Conservation (phyloP, 2,797 vertebrate genomes). For the Hippopotamyrus pictus region DNA sequence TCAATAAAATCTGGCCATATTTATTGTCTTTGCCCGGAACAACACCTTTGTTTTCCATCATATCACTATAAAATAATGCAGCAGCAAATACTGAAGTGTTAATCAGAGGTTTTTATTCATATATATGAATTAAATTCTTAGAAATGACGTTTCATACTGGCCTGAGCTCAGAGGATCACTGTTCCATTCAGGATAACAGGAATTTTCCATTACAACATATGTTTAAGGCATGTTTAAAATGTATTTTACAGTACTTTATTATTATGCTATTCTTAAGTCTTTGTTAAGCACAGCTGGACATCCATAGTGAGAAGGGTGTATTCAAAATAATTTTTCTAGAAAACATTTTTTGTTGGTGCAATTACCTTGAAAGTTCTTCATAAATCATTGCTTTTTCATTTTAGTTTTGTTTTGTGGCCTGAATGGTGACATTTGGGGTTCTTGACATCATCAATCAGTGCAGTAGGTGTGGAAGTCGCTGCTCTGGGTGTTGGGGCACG, state of each 20-base stretch:
- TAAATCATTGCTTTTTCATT: neutral
- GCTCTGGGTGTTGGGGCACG: neutral
- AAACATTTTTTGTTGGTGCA: neutral
- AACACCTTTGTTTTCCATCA: neutral
- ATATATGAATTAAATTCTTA: neutral
- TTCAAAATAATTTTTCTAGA: neutral
- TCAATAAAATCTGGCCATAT: neutral
- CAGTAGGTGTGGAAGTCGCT: neutral
- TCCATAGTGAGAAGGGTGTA: neutral
- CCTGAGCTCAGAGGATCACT: neutral
- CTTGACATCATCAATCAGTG: neutral
- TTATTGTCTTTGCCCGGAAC: neutral
- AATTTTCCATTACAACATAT: neutral
- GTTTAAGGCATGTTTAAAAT: neutral
- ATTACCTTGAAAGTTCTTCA: neutral
- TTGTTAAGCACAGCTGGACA: neutral
- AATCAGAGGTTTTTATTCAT: neutral
- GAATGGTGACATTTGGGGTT: neutral
- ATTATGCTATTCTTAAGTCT: neutral
- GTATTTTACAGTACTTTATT: neutral
- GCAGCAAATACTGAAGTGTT: neutral
- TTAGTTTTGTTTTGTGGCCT: conserved; percentile 1
- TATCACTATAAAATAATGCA: neutral
- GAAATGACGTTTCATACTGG: neutral
- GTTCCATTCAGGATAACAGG: neutral